These are phyloP conservation scores for Stratiomys singularior DNA, from an alignment of 2,888 invertebrate species.

Conservation along the genomic window DNA sequence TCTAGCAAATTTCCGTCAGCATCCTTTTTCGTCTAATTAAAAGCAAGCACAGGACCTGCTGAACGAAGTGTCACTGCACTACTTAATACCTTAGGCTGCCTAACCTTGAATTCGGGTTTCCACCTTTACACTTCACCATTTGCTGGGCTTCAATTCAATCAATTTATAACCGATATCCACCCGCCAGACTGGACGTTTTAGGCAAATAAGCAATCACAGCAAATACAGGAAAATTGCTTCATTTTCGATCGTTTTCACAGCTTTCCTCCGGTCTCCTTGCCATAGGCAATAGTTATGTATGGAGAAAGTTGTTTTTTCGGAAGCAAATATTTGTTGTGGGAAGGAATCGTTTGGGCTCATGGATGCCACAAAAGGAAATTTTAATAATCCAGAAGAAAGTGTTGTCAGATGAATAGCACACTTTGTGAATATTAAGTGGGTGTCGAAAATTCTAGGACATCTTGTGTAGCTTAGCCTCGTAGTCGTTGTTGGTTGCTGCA, in stretches of 20 bases:
- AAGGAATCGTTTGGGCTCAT: not conserved
- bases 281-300: not conserved
- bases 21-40: not conserved
- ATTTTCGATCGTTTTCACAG: not conserved
- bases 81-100: not conserved
- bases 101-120: not conserved
- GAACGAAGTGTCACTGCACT: not conserved
- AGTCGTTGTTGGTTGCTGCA: too few species aligned
- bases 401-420: not conserved
- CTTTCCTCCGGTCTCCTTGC: not conserved
- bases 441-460: too few species aligned
- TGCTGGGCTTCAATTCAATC: not conserved
- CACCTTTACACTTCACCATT: not conserved
- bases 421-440: not conserved
- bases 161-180: not conserved
- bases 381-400: not conserved
- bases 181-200: not conserved
- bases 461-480: too few species aligned
- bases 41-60: not conserved
- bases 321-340: not conserved
- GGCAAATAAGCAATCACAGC: not conserved
- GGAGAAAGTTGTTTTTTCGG: not conserved
- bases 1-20: too few species aligned
- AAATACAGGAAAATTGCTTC: not conserved
- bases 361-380: not conserved